A percentile compares a stretch with the other conserved stretches of the same genome.
phyloP scores from a whole-genome alignment of 2,888 invertebrate species.

The Metellina segmentata region DNA sequence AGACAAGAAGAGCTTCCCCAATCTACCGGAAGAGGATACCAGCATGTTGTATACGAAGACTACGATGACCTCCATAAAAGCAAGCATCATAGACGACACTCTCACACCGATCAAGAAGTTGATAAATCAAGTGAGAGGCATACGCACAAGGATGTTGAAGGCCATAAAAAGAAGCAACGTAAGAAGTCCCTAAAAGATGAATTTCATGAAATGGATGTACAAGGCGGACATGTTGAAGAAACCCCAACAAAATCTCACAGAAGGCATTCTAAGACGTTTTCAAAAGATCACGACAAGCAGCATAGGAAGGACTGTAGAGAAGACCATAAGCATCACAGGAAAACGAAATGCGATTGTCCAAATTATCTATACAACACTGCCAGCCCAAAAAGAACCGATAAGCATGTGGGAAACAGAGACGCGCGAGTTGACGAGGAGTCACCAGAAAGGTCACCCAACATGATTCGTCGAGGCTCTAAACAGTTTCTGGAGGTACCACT shows the following conservation, averaged over 20 bases:
- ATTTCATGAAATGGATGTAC: neutral
- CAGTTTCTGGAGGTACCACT: slow-evolving; percentile 61
- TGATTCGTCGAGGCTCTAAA: slow-evolving; percentile 33
- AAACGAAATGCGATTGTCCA: slow-evolving; percentile 13
- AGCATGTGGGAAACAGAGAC: neutral
- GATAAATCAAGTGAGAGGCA: neutral
- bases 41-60: slow-evolving; percentile 38
- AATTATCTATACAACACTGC: neutral
- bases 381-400: neutral
- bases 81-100: slow-evolving; percentile 5
- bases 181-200: slow-evolving; percentile 25
- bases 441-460: neutral
- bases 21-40: neutral
- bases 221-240: neutral
- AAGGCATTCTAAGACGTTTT: slow-evolving; percentile 38
- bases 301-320: neutral
- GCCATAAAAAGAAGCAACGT: slow-evolving; percentile 22
- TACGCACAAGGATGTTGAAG: neutral
- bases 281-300: slow-evolving; percentile 1
- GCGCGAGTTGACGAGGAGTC: slow-evolving; percentile 37
- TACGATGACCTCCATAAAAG: slow-evolving; percentile 36
- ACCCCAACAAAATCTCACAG: neutral
- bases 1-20: neutral
- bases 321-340: neutral
- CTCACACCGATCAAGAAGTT: neutral